Base-by-base conservation (phyloP, 2,888 invertebrate genomes). In the Noctua pronuba region DNA sequence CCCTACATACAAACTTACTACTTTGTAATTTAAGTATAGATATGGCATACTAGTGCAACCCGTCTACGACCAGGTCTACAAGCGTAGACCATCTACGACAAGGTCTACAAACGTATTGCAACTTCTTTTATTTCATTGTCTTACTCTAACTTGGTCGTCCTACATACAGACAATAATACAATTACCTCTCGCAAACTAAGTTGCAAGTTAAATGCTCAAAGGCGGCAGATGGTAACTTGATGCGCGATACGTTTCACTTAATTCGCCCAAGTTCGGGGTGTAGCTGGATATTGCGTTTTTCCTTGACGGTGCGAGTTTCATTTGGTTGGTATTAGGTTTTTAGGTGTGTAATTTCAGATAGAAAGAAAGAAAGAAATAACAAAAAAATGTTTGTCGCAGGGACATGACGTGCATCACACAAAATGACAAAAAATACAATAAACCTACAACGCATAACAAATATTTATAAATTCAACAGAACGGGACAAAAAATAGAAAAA, bases 181-280 rank as follows among this genome's bases (percentile, higher is more conserved):
- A 89, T 89, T 89, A 86, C 83, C 79, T 83, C 75, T 76, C 69
- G 58, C 79, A 83, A 88, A 89, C 88, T 88, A 79, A 88, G 85
- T 87, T 88, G 84, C 81, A 88, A 89, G 89, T 89, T 87, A 86
- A 86, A 82, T 79, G 86, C 81, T 85, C 90, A 88, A 86, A 89
- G 88, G 86, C 85, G 86, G 88, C 80, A 81, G 88, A 84, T 87
- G 84, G 84, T 85, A 84, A 86, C 88, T 85, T 84, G 76, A 87
- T 85, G 73, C 78, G 78, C 70, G 78, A 87, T 89, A 84, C 85
- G 80, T 87, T 84, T 87, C 86, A 87, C 82, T 83, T 87, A 84
- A 88, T 86, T 87, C 80, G 49, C 80, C 75, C 67, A 58, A 84
- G 55, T 80, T 75, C 18, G 41, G 65, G 16, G 24, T 38, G 35